Evolutionary conservation across 2,888 invertebrate species (phyloP).

Genomic region (Aspidiotus rigidus): DNA sequence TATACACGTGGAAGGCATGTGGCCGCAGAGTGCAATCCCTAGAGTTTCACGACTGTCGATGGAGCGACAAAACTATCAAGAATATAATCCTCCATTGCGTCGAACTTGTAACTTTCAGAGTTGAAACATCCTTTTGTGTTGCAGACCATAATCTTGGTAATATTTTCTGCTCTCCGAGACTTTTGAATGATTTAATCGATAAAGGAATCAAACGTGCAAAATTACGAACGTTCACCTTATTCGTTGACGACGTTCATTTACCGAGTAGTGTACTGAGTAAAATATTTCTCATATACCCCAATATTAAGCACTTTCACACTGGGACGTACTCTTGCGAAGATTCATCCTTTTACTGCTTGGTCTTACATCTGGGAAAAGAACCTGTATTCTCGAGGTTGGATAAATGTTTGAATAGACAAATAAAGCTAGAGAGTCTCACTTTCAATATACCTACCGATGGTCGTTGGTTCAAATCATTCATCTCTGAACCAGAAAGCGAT

Average conservation of each 20-base stretch:
- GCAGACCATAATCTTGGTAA: not conserved
- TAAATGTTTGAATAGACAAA: not conserved
- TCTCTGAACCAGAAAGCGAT: not conserved
- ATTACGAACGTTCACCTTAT: not conserved
- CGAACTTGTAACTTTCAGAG: not conserved
- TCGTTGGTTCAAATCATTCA: not conserved
- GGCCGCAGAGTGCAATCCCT: not conserved
- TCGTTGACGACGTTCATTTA: not conserved
- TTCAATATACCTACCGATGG: conserved; percentile 4
- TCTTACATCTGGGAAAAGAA: not conserved
- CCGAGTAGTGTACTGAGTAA: not conserved
- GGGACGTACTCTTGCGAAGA: not conserved
- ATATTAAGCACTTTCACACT: not conserved
- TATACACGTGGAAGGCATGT: not conserved
- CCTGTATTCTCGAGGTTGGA: not conserved
- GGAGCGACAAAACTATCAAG: not conserved
- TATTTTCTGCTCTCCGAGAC: not conserved
- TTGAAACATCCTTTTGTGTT: not conserved
- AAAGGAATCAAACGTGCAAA: not conserved
- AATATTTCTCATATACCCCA: not conserved
- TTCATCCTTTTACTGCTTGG: not conserved
- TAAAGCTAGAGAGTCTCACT: not conserved
- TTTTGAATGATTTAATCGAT: not conserved
- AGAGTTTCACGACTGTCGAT: not conserved
- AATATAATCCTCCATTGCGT: not conserved